phyloP scores from a whole-genome alignment of 2,113 vertebrate species.

The Octodon degus region DNA sequence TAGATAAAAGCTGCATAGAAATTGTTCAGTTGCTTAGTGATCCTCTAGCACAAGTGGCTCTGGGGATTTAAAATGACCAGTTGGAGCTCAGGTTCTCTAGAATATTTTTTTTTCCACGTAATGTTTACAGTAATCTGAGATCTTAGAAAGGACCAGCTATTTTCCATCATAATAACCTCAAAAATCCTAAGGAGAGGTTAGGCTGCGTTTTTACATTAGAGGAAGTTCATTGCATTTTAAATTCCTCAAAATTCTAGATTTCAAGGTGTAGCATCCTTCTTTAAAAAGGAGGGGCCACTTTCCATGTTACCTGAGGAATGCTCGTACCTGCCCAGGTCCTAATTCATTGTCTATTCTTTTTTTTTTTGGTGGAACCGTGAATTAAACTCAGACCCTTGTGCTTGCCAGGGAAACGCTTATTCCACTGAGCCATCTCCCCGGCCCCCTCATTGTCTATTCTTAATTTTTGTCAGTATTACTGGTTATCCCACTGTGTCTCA shows the following conservation, averaged over 20 bases:
- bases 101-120: neutral
- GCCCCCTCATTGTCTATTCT: neutral
- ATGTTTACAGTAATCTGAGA: neutral
- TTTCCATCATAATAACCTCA: neutral
- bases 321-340: neutral
- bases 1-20: neutral
- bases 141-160: neutral
- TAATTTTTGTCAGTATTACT: neutral
- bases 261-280: neutral
- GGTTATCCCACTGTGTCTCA: neutral
- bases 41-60: neutral
- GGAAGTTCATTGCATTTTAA: neutral
- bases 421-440: too few species aligned
- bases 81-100: neutral
- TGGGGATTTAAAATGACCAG: neutral
- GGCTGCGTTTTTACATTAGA: neutral
- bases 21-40: neutral
- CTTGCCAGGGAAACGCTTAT: too few species aligned
- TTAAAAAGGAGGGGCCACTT: neutral
- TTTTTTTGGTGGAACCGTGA: too few species aligned
- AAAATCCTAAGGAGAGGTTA: neutral
- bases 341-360: neutral
- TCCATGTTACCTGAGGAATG: neutral
- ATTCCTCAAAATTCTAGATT: neutral
- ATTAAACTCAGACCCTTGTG: too few species aligned